phyloP scores from a whole-genome alignment of 2,888 invertebrate genomes.

The Acanthosepion lycidas region DNA sequence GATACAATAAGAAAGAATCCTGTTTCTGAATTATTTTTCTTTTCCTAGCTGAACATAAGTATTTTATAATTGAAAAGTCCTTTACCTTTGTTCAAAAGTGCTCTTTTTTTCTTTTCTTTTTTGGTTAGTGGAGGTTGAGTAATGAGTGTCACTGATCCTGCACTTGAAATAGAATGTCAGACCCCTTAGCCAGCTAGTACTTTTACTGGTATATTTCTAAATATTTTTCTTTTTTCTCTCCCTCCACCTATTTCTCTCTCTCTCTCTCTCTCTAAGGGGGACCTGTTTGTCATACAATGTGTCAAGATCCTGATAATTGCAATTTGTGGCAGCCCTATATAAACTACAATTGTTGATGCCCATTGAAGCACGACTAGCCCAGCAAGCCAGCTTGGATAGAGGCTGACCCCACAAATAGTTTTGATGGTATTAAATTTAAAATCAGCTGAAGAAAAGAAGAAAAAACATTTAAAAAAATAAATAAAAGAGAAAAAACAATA shows the following conservation, averaged over 20 bases:
- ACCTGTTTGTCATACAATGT: neutral
- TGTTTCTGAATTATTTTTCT: neutral
- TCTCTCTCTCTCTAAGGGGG: neutral
- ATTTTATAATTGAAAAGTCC: neutral
- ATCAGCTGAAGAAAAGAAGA: neutral
- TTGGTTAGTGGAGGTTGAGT: neutral
- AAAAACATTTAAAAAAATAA: neutral
- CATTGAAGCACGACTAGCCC: neutral
- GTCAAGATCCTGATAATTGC: neutral
- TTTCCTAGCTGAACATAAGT: neutral
- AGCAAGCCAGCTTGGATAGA: neutral
- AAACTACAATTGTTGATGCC: conserved; percentile 22
- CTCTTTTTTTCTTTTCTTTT: neutral
- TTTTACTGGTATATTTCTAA: neutral
- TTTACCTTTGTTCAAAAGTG: neutral
- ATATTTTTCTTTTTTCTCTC: neutral
- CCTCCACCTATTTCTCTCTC: neutral
- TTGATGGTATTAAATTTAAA: neutral
- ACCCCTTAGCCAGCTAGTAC: neutral
- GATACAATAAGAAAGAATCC: neutral
- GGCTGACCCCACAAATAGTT: neutral
- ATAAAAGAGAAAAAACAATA: neutral
- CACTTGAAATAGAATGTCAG: neutral
- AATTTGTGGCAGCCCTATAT: neutral
- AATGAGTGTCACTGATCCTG: neutral